phyloP scores from a whole-genome alignment of 2,113 vertebrate genomes.

The Grallaria varia region DNA sequence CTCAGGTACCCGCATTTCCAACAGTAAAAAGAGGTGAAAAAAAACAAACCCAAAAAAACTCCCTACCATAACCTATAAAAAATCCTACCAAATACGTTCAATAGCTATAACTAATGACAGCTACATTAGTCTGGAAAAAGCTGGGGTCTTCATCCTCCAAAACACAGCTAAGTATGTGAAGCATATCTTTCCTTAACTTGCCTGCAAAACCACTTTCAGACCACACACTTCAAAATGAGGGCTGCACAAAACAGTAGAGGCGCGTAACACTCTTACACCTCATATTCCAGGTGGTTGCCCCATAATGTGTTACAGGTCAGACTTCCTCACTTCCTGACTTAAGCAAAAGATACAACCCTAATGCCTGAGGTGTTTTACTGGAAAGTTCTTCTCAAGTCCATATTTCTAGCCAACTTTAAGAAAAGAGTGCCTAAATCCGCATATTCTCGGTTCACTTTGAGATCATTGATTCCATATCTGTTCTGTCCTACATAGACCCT shows the following conservation, averaged over 20 bases:
- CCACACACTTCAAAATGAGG: neutral
- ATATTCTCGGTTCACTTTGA: neutral
- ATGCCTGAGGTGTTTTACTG: neutral
- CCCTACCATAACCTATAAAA: neutral
- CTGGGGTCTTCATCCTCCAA: neutral
- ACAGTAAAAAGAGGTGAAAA: neutral
- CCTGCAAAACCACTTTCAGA: neutral
- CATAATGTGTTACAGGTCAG: neutral
- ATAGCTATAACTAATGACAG: neutral
- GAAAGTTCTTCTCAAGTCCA: neutral
- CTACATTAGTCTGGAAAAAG: neutral
- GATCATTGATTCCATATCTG: neutral
- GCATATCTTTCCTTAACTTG: neutral
- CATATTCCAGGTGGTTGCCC: neutral
- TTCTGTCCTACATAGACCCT: neutral
- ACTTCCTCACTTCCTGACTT: neutral
- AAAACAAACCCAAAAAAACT: too few relatives aligned
- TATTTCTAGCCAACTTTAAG: neutral
- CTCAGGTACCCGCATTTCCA: neutral
- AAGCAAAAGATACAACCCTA: neutral
- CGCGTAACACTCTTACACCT: neutral
- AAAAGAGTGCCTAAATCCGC: neutral
- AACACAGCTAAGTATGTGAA: neutral
- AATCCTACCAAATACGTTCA: neutral
- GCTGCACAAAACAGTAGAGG: neutral